These are phyloP conservation scores for Typhlichthys eigenmanni DNA, from an alignment of 2,797 vertebrate genomes.

Conservation along the genomic window DNA sequence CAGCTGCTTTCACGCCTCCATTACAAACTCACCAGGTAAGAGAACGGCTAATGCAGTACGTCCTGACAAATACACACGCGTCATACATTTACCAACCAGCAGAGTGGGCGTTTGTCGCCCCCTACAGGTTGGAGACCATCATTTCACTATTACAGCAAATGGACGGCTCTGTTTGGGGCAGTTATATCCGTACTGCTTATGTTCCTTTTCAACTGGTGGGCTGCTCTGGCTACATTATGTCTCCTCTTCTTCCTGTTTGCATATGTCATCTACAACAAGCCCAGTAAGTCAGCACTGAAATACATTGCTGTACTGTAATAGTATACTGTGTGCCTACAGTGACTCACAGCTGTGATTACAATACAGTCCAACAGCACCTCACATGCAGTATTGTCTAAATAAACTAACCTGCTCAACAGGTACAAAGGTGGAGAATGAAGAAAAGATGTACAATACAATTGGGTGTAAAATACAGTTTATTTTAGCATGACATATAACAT, in stretches of 20 bases:
- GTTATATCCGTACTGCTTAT: conserved; percentile 75
- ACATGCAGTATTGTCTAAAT: no score
- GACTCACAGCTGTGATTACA: no score
- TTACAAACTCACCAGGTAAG: conserved; percentile 79
- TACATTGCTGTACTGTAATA: background rate
- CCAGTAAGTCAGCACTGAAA: conserved; percentile 54
- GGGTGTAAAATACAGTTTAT: no score
- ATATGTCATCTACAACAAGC: conserved; percentile 78
- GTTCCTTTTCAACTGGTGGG: conserved; percentile 82
- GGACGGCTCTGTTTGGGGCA: conserved; percentile 76
- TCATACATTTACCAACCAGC: no score
- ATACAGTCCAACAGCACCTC: no score
- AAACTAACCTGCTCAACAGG: no score
- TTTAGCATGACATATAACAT: no score
- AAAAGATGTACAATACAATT: no score
- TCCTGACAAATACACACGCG: background rate
- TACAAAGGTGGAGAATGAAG: no score
- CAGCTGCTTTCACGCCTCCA: conserved; percentile 80
- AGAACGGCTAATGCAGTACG: background rate
- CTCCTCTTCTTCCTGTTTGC: conserved; percentile 76
- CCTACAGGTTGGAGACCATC: conserved; percentile 76
- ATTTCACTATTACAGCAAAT: conserved; percentile 77
- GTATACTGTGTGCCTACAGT: no score
- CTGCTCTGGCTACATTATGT: conserved; percentile 69
- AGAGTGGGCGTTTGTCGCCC: background rate